A percentile compares a stretch with the other conserved stretches of the same genome.
Evolutionary conservation across 2,797 vertebrate genomes (phyloP).

Genomic region (Eupleurogrammus muticus): DNA sequence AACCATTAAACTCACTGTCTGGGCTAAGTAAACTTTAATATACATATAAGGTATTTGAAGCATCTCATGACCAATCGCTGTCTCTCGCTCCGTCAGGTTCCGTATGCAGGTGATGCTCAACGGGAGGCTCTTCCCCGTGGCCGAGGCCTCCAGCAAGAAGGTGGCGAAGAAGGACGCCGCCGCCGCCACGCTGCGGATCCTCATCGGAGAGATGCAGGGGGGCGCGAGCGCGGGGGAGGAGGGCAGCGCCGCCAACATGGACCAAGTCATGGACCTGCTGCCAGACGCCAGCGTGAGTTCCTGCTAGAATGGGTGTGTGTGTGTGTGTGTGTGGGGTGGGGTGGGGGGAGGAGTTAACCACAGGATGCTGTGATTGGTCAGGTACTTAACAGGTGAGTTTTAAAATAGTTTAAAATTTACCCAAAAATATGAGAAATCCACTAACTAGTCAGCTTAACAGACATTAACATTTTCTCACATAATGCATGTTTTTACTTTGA

Average conservation of each 20-base stretch:
- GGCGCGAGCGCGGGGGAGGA: constrained; percentile 62
- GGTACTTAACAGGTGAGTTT: background rate
- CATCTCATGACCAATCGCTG: background rate
- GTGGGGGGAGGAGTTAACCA: background rate
- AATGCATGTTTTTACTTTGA: no score
- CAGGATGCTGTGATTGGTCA: background rate
- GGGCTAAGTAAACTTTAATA: no score
- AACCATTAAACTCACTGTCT: no score
- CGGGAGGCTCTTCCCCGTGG: constrained; percentile 89
- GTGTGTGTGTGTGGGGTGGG: constrained; percentile 5
- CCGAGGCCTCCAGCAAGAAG: constrained; percentile 96
- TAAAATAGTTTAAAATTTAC: no score
- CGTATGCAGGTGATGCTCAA: constrained; percentile 95
- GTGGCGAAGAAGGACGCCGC: constrained; percentile 96
- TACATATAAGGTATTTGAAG: no score
- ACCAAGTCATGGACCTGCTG: constrained; percentile 60
- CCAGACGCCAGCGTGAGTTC: constrained; percentile 70
- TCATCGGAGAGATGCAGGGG: constrained; percentile 85
- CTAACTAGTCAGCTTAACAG: no score
- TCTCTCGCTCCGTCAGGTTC: constrained; percentile 82
- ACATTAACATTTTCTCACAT: no score
- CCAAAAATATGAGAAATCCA: no score
- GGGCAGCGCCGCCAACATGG: constrained; percentile 41
- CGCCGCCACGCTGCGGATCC: constrained; percentile 87
- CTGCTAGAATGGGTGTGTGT: no score